Percentiles rank a stretch among this genome's conserved stretches.
phyloP scores from a whole-genome alignment of 2,113 vertebrate species.

The Pavo muticus region DNA sequence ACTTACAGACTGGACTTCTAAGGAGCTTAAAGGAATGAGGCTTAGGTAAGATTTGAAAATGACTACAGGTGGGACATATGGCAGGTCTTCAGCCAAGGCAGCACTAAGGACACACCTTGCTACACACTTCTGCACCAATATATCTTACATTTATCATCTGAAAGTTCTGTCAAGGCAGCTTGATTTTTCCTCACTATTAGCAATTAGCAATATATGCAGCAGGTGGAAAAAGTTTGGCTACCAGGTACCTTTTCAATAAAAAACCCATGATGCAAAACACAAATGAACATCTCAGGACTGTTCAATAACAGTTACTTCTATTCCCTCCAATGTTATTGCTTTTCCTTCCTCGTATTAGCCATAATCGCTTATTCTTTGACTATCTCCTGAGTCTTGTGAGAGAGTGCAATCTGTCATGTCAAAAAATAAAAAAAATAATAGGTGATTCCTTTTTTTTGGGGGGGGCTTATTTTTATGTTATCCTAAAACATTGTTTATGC shows the following conservation, averaged over 20 bases:
- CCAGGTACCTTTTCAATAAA: neutral
- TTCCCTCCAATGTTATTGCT: neutral
- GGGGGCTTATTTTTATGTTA: neutral
- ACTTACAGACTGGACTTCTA: neutral
- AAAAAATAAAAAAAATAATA: neutral
- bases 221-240: neutral
- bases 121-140: rapidly evolving
- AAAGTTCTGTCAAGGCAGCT: neutral
- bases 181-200: neutral
- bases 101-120: rapidly evolving
- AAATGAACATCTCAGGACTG: neutral
- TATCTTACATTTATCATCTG: neutral
- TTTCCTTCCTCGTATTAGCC: neutral
- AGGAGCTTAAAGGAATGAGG: neutral
- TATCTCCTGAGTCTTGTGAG: neutral
- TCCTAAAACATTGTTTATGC: neutral
- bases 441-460: neutral
- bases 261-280: neutral
- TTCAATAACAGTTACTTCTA: neutral
- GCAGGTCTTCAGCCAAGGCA: neutral
- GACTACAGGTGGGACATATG: rapidly evolving
- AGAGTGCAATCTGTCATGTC: rapidly evolving
- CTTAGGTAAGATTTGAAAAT: neutral
- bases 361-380: neutral
- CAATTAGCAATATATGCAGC: neutral